Percentiles rank a stretch among this genome's conserved stretches.
phyloP scores from a whole-genome alignment of 23 tunicate genomes.

The Styela clava region DNA sequence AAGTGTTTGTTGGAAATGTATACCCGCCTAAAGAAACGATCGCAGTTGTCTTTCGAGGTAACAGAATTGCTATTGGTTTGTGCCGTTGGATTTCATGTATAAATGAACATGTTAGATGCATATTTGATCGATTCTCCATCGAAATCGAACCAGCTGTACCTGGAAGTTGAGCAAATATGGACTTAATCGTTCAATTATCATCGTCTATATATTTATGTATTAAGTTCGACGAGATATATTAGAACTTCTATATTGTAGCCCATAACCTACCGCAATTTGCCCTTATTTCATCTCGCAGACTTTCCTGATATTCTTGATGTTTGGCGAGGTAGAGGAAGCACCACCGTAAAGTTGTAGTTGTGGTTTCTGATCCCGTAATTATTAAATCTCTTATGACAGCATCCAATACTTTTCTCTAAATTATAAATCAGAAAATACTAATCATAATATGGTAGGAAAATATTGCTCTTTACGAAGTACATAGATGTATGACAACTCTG shows the following conservation, averaged over 20 bases:
- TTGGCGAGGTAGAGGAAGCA: slow-evolving; percentile 9
- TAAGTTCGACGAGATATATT: too few relatives aligned
- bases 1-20: not conserved
- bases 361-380: not conserved
- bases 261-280: not conserved
- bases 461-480: too few relatives aligned
- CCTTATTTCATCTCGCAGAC: not conserved
- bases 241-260: too few relatives aligned
- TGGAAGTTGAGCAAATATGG: too few relatives aligned
- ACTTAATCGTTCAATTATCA: too few relatives aligned
- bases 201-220: too few relatives aligned
- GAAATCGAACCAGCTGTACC: not conserved
- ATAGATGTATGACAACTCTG: too few relatives aligned
- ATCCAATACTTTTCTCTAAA: not conserved
- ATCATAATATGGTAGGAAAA: too few relatives aligned
- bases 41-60: not conserved
- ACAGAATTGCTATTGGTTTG: not conserved
- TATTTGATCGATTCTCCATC: not conserved
- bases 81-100: not conserved
- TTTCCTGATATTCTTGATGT: not conserved
- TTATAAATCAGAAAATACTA: too few relatives aligned
- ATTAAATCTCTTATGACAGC: not conserved
- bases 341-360: slow-evolving; percentile 9
- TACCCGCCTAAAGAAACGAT: not conserved
- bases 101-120: not conserved